Base-by-base conservation (phyloP, 2,888 invertebrate species). In the Andrena chrysosceles region DNA sequence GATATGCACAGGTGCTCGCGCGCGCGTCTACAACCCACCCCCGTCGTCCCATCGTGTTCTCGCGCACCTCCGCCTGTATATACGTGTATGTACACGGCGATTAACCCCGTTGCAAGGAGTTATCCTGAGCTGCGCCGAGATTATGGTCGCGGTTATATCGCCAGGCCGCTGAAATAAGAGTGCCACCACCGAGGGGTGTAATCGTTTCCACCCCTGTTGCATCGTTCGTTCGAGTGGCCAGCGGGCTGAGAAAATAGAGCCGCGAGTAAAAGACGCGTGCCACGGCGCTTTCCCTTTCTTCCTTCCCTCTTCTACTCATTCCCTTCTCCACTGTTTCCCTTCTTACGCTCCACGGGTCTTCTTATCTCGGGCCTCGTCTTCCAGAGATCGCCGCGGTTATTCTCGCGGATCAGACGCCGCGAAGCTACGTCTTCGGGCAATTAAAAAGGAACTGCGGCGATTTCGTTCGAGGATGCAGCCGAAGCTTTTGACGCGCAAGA, bases 1-100 rank as follows among this genome's bases (percentile, higher is more conserved):
- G 69, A 83, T 83, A 79, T 77, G 83, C 81, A 87, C 87, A 83
- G 87, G 84, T 87, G 83, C 75, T 59, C 49, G n/a, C 49, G 10
- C 16, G 23, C 31, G 10, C 35, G 31, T 29, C 42, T 26, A 13
- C 16, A 8, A 63, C 23, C 35, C 67, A 48, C 59, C 29, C 42
- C 20, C 67, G 26, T 42, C 67, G 26, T 42, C 52, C 49, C n/a
- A 48, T 13, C 60, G 10, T 4, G 74, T 42, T 16, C 56, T 3
- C 26, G 67, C 16, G 10, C 13, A 16, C 49, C n/a, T 16, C 26
- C 42, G 56, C 5, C 35, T 59, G 31, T n/a, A 29, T 66, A 13
- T 10, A 31, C 60, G n/a, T 63, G 31, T 20, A 42, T 33, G 29
- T 20, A 49, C 33, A 56, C 66, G 67, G 72, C 73, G 84, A 87